Base-by-base conservation (phyloP, 2,888 invertebrate species). In the Drosophila melanosoma region DNA sequence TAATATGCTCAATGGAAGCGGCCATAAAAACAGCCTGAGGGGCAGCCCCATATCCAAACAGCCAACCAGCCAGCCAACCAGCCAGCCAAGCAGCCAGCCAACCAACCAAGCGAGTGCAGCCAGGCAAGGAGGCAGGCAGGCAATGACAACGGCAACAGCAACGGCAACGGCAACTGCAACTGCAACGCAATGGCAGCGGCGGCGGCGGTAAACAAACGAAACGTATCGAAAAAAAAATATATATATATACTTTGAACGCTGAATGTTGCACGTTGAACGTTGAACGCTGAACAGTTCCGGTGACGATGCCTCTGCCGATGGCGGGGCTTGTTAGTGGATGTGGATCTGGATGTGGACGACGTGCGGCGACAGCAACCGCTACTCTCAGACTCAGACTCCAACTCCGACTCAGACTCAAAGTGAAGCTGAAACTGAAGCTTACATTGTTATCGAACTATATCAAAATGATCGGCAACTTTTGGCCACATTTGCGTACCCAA, bases 371-470 rank as follows among this genome's bases (percentile, higher is more conserved):
- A 85, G 81, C 65, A 45, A 83, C 90, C 83, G 83, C 90, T 86
- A 83, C 63, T 63, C 65, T 52, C 61, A 48, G 59, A 42, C 61
- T 48, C 20, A 5, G 29, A 29, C 29, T 29, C 6, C 29, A 6
- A 29, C 29, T 36, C 6, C 29, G 29, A 29, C 29, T 36, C 56
- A 32, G 54, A 26, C 69, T 52, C 42, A 57, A 56, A 17, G 57
- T 35, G 23, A 56, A 58, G 65, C 83, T 72, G 83, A 69, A 56
- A 17, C 52, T 35, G 23, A 56, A 58, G 65, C 83, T 72, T 87
- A 69, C 80, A 90, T 87, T 87, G 90, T 87, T 87, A 90, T 87
- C 90, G 91, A 88, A 85, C 91, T 90, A 86, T 87, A 87, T 87
- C 90, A 90, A 87, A 86, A 90, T 90, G 87, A 87, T 87, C 87